phyloP scores from a whole-genome alignment of 1,140 invertebrate species.

The Medauroidea extradentata region DNA sequence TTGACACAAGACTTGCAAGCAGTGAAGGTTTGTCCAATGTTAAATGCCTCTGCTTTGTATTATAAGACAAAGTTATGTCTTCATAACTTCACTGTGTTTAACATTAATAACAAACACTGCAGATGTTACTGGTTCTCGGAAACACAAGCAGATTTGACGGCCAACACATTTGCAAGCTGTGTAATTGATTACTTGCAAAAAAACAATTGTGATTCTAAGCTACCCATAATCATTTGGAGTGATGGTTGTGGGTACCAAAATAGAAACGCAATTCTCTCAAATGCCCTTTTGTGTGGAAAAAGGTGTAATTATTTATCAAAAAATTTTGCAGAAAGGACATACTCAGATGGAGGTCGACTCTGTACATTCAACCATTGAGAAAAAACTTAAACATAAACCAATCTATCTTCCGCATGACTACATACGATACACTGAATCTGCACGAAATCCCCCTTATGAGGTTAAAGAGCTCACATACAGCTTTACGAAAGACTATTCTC shows the following conservation, averaged over 20 bases:
- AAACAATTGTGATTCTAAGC: constrained; percentile 2
- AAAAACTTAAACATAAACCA: constrained; percentile 25
- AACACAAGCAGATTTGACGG: constrained; percentile 21
- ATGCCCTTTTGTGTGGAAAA: constrained; percentile 23
- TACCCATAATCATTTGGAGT: constrained; percentile 25
- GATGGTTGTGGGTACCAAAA: constrained; percentile 35
- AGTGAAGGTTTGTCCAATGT: too few relatives aligned
- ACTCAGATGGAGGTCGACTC: constrained; percentile 38
- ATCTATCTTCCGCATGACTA: constrained; percentile 26
- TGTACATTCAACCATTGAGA: constrained; percentile 28
- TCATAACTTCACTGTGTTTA: too few relatives aligned
- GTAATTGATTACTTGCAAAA: constrained; percentile 13
- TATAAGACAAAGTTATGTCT: too few relatives aligned
- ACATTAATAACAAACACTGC: too few relatives aligned
- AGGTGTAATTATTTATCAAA: constrained; percentile 30
- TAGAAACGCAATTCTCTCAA: constrained; percentile 26
- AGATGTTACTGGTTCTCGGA: constrained; percentile 30
- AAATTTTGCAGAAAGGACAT: constrained; percentile 34
- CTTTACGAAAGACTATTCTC: too few relatives aligned
- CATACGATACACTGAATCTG: constrained; percentile 18
- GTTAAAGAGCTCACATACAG: too few relatives aligned
- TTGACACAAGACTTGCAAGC: too few relatives aligned
- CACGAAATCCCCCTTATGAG: constrained; percentile 5
- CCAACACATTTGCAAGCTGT: constrained; percentile 22
- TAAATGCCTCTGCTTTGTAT: too few relatives aligned